phyloP scores from a whole-genome alignment of 2,888 invertebrate genomes.

The Prosapia bicincta region DNA sequence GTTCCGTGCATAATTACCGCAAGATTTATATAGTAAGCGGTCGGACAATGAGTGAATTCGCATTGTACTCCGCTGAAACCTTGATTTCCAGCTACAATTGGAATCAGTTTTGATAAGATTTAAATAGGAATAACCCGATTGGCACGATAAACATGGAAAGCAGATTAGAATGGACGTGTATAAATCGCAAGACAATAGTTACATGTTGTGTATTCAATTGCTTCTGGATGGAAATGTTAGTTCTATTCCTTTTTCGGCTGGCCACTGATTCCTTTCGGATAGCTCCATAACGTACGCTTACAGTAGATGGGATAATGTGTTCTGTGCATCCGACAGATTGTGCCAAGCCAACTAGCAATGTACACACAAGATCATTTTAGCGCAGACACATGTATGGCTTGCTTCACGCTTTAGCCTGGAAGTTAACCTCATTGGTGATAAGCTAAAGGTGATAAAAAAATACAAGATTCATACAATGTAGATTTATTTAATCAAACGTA shows the following conservation, averaged over 20 bases:
- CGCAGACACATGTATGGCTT: no score
- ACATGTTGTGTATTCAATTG: not conserved
- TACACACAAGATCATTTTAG: no score
- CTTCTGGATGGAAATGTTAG: not conserved
- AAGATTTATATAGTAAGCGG: not conserved
- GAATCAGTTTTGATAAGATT: slow-evolving; percentile 21
- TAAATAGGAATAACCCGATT: not conserved
- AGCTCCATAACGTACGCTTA: no score
- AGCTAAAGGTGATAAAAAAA: no score
- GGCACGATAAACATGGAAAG: not conserved
- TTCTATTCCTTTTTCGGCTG: not conserved
- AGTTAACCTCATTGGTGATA: no score
- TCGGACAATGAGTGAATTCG: not conserved
- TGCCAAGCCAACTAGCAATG: no score
- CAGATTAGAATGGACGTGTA: not conserved
- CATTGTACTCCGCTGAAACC: slow-evolving; percentile 1
- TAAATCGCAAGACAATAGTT: not conserved
- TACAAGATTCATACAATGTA: no score
- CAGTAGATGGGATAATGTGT: no score
- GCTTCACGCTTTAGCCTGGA: no score
- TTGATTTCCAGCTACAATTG: slow-evolving; percentile 15
- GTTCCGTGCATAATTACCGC: not conserved
- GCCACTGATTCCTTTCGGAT: no score
- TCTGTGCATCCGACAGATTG: no score
- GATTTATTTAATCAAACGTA: no score